Evolutionary conservation across 2,113 vertebrate species (phyloP).

Genomic region (Notarius quadriscutis): DNA sequence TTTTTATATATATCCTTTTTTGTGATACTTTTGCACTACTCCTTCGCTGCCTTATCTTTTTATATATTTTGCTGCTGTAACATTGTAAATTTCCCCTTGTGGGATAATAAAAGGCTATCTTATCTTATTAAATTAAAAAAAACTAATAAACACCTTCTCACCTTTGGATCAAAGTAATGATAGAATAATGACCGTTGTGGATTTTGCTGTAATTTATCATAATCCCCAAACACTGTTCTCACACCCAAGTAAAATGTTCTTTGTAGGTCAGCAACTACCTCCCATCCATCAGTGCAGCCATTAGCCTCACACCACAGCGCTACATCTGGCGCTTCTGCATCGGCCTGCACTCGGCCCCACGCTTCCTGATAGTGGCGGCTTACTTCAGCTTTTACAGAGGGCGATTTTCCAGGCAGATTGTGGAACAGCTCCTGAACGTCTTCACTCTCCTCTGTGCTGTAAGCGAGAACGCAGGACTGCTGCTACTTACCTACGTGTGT

Average conservation of each 20-base stretch:
- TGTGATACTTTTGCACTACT: no score
- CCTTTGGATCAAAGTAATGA: background rate
- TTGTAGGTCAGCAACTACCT: constrained; percentile 91
- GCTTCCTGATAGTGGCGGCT: constrained; percentile 77
- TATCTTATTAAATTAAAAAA: background rate
- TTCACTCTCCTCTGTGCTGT: constrained; percentile 77
- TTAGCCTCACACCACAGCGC: constrained; percentile 85
- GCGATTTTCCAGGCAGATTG: constrained; percentile 64
- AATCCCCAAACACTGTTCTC: background rate
- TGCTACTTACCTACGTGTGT: constrained; percentile 89
- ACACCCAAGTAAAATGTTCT: background rate
- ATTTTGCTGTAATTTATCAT: background rate
- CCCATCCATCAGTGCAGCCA: constrained; percentile 91
- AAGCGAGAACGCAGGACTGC: constrained; percentile 81
- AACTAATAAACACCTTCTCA: background rate
- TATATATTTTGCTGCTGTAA: no score
- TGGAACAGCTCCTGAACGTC: constrained; percentile 72
- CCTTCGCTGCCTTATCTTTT: no score
- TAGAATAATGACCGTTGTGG: background rate
- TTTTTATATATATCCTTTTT: no score
- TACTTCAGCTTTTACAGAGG: constrained; percentile 87
- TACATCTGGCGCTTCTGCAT: constrained; percentile 93
- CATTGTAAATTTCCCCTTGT: no score
- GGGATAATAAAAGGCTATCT: background rate
- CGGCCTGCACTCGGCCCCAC: constrained; percentile 87